Percentiles rank a stretch among this genome's conserved stretches.
These are phyloP conservation scores for Ramphastos sulfuratus DNA, from an alignment of 2,113 vertebrate species.

Conservation along the genomic window DNA sequence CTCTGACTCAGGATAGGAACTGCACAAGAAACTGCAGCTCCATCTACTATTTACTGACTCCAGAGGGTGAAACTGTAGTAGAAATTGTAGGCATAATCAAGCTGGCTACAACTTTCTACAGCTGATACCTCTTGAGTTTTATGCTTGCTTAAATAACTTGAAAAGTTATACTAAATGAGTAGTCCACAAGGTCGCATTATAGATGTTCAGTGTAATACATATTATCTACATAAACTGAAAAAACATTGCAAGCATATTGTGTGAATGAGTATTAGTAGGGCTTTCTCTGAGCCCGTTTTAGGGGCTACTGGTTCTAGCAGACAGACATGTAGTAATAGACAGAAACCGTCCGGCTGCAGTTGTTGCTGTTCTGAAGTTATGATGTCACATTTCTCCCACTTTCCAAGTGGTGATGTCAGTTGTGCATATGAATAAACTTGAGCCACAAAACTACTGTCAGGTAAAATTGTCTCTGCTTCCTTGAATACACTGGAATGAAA, in stretches of 20 bases:
- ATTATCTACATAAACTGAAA: background rate
- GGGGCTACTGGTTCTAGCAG: background rate
- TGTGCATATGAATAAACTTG: background rate
- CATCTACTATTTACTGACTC: background rate
- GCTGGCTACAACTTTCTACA: background rate
- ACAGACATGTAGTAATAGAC: background rate
- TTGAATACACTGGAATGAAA: background rate
- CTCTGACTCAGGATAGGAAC: background rate
- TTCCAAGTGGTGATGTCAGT: slow-evolving; percentile 14
- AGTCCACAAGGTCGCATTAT: background rate
- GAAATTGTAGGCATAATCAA: background rate
- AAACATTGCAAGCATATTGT: background rate
- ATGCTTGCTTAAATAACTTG: background rate
- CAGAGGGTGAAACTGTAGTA: background rate
- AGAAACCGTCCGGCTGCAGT: background rate
- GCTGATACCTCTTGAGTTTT: background rate
- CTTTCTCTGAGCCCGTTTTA: background rate
- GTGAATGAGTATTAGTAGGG: background rate
- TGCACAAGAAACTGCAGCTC: background rate
- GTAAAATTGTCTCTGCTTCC: background rate
- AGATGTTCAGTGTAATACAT: background rate
- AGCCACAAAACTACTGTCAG: slow-evolving; percentile 13
- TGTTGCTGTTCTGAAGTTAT: background rate
- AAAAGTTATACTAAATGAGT: background rate
- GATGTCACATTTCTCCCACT: background rate